Evolutionary conservation across 2,888 invertebrate genomes (phyloP).

Genomic region (Rhagonycha lutea): DNA sequence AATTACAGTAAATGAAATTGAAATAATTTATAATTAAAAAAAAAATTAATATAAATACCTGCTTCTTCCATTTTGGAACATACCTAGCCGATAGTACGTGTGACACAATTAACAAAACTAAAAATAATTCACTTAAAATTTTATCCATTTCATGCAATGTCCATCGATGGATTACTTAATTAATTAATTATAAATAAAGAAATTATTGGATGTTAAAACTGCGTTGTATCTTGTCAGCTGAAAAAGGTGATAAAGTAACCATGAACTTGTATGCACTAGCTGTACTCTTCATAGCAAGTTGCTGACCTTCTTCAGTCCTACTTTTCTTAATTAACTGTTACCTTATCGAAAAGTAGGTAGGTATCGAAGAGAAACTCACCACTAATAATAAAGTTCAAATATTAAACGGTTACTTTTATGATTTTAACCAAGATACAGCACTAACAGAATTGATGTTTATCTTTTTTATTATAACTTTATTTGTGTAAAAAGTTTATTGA

Average conservation of each 20-base stretch:
- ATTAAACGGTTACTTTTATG: neutral
- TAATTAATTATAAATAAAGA: neutral
- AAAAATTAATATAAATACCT: slow-evolving; percentile 57
- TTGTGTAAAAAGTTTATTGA: no score
- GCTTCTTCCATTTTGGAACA: slow-evolving; percentile 81
- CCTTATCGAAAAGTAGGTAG: neutral
- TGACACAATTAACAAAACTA: slow-evolving; percentile 18
- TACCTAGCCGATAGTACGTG: slow-evolving; percentile 57
- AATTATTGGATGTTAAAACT: neutral
- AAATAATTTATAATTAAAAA: neutral
- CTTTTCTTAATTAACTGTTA: slow-evolving; percentile 46
- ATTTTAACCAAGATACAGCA: neutral
- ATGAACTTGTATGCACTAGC: slow-evolving; percentile 49
- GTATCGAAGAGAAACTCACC: neutral
- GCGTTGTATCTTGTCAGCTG: neutral
- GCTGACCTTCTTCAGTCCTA: slow-evolving; percentile 45
- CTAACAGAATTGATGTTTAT: neutral
- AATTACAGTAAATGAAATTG: neutral
- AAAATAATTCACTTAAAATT: slow-evolving; percentile 7
- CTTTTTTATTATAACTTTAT: neutral
- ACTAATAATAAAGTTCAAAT: neutral
- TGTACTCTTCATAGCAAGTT: slow-evolving; percentile 31
- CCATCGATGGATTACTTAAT: slow-evolving; percentile 3
- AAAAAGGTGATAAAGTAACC: slow-evolving; percentile 35
- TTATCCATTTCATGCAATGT: slow-evolving; percentile 14